These are phyloP conservation scores for Tetrao urogallus DNA, from an alignment of 2,113 vertebrate genomes.

Conservation along the genomic window DNA sequence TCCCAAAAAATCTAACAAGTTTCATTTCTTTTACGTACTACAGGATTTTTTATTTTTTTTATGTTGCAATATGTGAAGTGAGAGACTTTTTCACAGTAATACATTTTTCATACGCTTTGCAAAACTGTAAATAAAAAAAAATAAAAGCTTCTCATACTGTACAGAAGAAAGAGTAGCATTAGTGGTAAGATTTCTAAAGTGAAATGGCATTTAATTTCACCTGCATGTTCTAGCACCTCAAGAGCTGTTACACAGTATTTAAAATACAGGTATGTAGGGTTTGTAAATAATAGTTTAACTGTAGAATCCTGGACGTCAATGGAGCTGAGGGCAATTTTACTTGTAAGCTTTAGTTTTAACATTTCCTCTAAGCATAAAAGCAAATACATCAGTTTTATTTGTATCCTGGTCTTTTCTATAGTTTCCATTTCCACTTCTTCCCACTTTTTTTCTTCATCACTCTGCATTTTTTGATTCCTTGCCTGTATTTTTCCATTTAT, in stretches of 20 bases:
- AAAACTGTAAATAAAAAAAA: neutral
- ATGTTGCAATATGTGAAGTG: neutral
- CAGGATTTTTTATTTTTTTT: neutral
- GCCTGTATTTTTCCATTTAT: neutral
- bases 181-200: neutral
- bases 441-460: neutral
- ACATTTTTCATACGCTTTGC: neutral
- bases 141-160: neutral
- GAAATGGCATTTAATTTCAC: neutral
- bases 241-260: neutral
- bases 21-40: neutral
- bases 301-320: neutral
- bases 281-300: neutral
- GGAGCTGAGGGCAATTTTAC: neutral
- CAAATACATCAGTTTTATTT: neutral
- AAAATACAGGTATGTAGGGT: neutral
- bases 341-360: neutral
- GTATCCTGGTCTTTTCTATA: neutral
- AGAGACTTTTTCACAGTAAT: neutral
- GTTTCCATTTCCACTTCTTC: neutral
- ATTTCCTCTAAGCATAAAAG: neutral
- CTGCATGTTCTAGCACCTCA: neutral
- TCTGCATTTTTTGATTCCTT: neutral
- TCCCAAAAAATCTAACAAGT: neutral
- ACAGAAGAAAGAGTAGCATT: neutral